phyloP scores from a whole-genome alignment of 2,113 vertebrate species.

The Oreotrochilus melanogaster region DNA sequence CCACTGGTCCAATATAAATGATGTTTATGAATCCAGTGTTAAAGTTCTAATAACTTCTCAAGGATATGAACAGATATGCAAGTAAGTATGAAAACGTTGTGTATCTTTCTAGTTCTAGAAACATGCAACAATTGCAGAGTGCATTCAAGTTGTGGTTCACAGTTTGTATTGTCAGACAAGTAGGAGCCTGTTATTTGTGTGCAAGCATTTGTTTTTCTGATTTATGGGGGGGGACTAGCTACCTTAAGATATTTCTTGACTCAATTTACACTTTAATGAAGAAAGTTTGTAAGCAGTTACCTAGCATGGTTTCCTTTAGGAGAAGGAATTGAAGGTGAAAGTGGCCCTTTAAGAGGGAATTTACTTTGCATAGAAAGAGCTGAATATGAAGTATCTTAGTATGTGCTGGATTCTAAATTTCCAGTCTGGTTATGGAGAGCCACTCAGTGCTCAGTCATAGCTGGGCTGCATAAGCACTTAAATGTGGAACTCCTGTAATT shows the following conservation, averaged over 20 bases:
- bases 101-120: background rate
- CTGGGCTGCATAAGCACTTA: background rate
- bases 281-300: background rate
- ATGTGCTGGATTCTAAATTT: background rate
- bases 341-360: rapidly evolving
- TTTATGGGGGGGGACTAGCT: background rate
- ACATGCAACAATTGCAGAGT: background rate
- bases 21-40: conserved; percentile 97
- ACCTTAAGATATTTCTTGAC: background rate
- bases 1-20: conserved; percentile 98
- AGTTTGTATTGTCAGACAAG: background rate
- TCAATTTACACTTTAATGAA: background rate
- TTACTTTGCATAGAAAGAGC: background rate
- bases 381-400: background rate
- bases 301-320: background rate
- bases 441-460: background rate
- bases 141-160: background rate
- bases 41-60: conserved; percentile 99
- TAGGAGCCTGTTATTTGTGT: background rate
- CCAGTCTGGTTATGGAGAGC: background rate
- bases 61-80: conserved; percentile 99
- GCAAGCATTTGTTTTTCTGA: background rate
- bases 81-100: conserved; percentile 82
- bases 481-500: background rate
- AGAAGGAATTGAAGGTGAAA: background rate